These are phyloP conservation scores for Prochilodus magdalenae DNA, from an alignment of 2,113 vertebrate genomes.

Conservation along the genomic window DNA sequence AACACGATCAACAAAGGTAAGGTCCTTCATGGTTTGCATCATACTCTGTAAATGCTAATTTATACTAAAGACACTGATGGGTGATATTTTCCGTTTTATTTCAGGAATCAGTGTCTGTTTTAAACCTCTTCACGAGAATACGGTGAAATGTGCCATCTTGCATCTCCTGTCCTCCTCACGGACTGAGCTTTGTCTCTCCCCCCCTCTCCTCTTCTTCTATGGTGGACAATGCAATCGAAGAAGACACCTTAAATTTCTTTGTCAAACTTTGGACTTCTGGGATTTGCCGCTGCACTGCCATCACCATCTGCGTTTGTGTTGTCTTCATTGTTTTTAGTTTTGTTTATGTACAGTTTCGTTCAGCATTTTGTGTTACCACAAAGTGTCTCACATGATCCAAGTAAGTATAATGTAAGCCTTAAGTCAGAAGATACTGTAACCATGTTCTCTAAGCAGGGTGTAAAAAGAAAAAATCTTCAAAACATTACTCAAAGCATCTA, in stretches of 20 bases:
- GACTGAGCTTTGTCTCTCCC: background rate
- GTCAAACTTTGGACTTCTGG: constrained; percentile 15
- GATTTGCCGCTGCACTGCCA: background rate
- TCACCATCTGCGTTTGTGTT: background rate
- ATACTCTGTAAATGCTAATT: too few species aligned
- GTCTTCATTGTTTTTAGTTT: constrained; percentile 30
- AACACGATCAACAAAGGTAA: constrained; percentile 95
- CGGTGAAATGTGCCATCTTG: constrained; percentile 54
- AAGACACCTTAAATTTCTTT: background rate
- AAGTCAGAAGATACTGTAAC: constrained; percentile 38
- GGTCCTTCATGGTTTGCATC: too few species aligned
- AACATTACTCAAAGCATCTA: constrained; percentile 8
- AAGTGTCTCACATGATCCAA: constrained; percentile 20
- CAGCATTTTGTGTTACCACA: constrained; percentile 42
- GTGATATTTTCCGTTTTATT: too few species aligned
- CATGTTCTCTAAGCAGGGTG: constrained; percentile 30
- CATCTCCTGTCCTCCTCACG: background rate
- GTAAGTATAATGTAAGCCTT: constrained; percentile 44
- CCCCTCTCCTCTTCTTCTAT: background rate
- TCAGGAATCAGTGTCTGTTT: constrained; percentile 75
- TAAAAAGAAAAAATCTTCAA: background rate
- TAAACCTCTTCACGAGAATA: constrained; percentile 77
- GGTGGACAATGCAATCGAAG: background rate
- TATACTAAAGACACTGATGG: too few species aligned
- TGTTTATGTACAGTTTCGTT: constrained; percentile 53